Conservation (phyloP, 2,797 vertebrate species). For the Ctenosaura bakeri region DNA sequence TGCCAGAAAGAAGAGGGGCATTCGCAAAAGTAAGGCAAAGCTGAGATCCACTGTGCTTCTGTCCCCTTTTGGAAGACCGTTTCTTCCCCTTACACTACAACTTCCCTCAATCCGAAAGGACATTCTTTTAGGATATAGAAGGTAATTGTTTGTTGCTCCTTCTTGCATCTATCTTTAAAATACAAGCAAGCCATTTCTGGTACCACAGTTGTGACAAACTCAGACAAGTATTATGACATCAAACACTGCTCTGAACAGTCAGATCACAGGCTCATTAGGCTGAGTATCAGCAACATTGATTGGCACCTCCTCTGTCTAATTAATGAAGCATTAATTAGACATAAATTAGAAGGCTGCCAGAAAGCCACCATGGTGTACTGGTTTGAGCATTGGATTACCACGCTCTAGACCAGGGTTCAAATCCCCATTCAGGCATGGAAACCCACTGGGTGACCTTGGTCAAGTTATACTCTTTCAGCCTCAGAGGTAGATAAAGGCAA, state of each 20-base stretch:
- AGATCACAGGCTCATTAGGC: background rate
- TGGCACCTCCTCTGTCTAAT: background rate
- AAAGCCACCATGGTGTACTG: too few species aligned
- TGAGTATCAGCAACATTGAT: background rate
- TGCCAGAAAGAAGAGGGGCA: background rate
- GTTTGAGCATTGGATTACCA: too few species aligned
- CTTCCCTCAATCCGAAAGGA: too few species aligned
- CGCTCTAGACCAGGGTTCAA: too few species aligned
- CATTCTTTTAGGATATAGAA: background rate
- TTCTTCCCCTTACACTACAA: too few species aligned
- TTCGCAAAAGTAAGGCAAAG: background rate
- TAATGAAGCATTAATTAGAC: background rate
- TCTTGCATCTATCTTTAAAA: background rate
- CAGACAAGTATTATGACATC: background rate
- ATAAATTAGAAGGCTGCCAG: too few species aligned
- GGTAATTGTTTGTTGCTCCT: background rate
- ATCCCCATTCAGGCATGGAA: too few species aligned
- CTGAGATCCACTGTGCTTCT: too few species aligned
- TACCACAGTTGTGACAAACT: background rate
- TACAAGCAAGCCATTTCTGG: background rate
- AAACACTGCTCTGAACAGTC: background rate
- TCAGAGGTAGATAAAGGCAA: too few species aligned
- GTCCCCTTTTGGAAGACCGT: background rate
- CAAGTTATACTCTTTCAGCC: too few species aligned
- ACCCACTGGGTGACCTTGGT: too few species aligned